Base-by-base conservation (phyloP, 1,140 invertebrate genomes). In the Drusus annulatus region DNA sequence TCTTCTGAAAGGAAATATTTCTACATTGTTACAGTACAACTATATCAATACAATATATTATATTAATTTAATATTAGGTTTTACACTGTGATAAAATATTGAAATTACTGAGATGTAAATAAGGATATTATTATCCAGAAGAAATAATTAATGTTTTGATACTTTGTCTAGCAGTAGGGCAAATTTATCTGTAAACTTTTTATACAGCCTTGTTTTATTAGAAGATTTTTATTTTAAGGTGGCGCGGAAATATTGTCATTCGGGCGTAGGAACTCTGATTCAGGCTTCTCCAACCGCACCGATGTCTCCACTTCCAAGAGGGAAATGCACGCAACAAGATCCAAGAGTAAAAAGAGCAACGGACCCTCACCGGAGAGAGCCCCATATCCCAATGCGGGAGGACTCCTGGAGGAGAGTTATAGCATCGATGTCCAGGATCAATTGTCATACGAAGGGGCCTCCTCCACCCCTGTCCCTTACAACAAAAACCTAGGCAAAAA, bases 251-350 rank as follows among this genome's bases (percentile, higher is more conserved):
- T 79, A 62, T 74, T 71, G 4, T 79, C 78, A 21, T 79, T 74
- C 15, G 79, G 79, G 69, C 85, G 88, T 68, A 87, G 88, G 79
- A 90, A 87, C 84, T 89, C 87, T 56, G 88, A 90, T 77, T 90
- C 89, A 0, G 88, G 87, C 0, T 88, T 89, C 74, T 90, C 88
- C 10, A 86, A 84, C 50, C 85, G 87, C 19, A 88, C 88, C 0
- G 88, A 90, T 77, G 78, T 84, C n/a, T 89, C 87, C 1, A 36
- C 68, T 21, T 78, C 76, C 13, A 81, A 73, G 51, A 85, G 84
- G 63, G 80, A 85, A 23, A 86, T 86, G 1, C 84, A 84, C 0
- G 36, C 36, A 45, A 80, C 85, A 0, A 45, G 76, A 52, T 82
- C 86, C 21, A 87, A 86, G 73, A 81, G 80, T 13, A 85, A 87